phyloP scores from a whole-genome alignment of 2,113 vertebrate species.

The Lophochroa leadbeateri region DNA sequence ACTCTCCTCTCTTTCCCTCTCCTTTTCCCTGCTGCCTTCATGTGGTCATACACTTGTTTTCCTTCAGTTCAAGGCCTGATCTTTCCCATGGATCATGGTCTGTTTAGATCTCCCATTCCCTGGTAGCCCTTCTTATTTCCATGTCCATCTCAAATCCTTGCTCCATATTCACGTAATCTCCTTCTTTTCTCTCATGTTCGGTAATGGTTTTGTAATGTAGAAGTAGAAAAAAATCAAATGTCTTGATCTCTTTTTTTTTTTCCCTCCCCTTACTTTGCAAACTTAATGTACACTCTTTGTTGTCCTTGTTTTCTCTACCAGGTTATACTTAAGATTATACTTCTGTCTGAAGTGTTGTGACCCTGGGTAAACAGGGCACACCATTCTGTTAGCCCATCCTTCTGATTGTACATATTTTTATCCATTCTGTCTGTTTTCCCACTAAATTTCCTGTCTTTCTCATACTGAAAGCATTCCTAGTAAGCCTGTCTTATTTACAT shows the following conservation, averaged over 20 bases:
- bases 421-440: not conserved
- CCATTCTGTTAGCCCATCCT: not conserved
- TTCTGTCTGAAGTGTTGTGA: not conserved
- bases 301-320: not conserved
- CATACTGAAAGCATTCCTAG: not conserved
- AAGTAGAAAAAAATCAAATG: not conserved
- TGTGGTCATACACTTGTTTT: not conserved
- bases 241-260: not conserved
- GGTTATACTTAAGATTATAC: not conserved
- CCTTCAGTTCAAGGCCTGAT: not conserved
- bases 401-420: not conserved
- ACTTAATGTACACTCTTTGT: not conserved
- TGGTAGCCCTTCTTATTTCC: not conserved
- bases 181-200: not conserved
- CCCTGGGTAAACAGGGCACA: not conserved
- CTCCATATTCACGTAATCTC: accelerated
- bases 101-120: not conserved
- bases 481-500: not conserved
- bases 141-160: no score
- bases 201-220: not conserved
- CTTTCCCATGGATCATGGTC: not conserved
- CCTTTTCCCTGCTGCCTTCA: not conserved
- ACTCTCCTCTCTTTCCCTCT: not conserved
- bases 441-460: not conserved
- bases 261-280: not conserved